Evolutionary conservation across 1,140 invertebrate species (phyloP).

Genomic region (Papilio polyxenes): DNA sequence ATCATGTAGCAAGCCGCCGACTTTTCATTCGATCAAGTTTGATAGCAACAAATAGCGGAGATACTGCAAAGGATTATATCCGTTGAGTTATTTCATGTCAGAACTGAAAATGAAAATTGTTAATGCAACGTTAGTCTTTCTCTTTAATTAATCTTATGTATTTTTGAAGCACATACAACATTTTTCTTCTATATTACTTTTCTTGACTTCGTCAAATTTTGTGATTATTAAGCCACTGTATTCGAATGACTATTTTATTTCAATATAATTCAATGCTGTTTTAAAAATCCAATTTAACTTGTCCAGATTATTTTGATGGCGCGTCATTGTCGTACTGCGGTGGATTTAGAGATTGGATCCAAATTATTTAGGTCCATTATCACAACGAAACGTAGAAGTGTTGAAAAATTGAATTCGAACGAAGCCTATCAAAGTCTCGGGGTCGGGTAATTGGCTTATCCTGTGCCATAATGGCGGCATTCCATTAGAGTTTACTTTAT

Average conservation of each 20-base stretch:
- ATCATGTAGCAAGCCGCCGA: slow-evolving; percentile 49
- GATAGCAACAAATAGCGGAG: slow-evolving; percentile 39
- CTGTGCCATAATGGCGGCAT: slow-evolving; percentile 57
- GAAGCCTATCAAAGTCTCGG: slow-evolving; percentile 56
- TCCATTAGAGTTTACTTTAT: slow-evolving; percentile 44
- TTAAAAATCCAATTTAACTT: slow-evolving; percentile 45
- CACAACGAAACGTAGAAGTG: slow-evolving; percentile 62
- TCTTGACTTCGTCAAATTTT: not conserved
- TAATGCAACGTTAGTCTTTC: not conserved
- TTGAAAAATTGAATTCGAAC: slow-evolving; percentile 70
- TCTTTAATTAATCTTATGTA: not conserved
- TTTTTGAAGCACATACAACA: not conserved
- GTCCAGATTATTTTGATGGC: slow-evolving; percentile 40
- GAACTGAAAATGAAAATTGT: slow-evolving; percentile 26
- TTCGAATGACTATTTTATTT: not conserved
- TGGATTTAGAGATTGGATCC: slow-evolving; percentile 43
- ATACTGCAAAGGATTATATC: slow-evolving; percentile 25
- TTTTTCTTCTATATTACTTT: not conserved
- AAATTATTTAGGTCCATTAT: slow-evolving; percentile 61
- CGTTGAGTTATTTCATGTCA: slow-evolving; percentile 46
- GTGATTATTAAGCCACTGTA: not conserved
- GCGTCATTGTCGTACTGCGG: slow-evolving; percentile 42
- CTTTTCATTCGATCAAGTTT: slow-evolving; percentile 59
- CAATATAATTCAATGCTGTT: slow-evolving; percentile 35
- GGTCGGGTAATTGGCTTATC: slow-evolving; percentile 63